Base-by-base conservation (phyloP, 2,113 vertebrate genomes). In the Bubo bubo region DNA sequence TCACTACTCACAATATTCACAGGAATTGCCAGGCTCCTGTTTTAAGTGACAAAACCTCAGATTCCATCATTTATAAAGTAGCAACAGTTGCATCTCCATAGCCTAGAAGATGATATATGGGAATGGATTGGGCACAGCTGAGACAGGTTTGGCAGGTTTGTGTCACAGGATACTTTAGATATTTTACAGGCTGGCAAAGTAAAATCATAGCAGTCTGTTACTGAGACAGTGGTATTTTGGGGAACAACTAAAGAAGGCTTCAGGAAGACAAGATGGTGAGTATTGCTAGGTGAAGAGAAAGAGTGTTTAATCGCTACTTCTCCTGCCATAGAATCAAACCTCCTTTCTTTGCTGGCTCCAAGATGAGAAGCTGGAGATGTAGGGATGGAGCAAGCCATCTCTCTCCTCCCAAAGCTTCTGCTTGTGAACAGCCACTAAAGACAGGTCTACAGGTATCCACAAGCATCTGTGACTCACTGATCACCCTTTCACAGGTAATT, bases 181-280 rank as follows among this genome's bases (percentile, higher is more conserved):
- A 74, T 93, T 63, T 89, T 81, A 77, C 87, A 94, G 73, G 52
- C 76, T 96, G 91, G 75, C 87, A 95, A 67, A 83, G 50, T 67
- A n/a, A 88, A 94, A 91, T 63, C 4, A 4, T 18, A 87, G 77
- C 86, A 84, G 56, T 43, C 72, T 95, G 76, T 84, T 71, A 50
- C 15, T 50, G 45, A 85, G 43, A 39, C 49, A 71, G 45, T n/a
- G n/a, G 67, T 80, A 84, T 81, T 95, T 58, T 50, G 76, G 73
- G 91, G 43, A 89, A 79, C 0, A 4, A 63, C 79, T 17, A 91
- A 89, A 91, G 89, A 27, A 43, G 47, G 56, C 52, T 93, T 89
- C 56, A 47, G 43, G 70, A 84, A 84, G 75, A 91, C 79, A 73
- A 77, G 56, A 85, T 58, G 60, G 52, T 63, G 41, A 76, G 10